Conservation (phyloP, 2,113 vertebrate genomes). For the Falcunculus frontatus region DNA sequence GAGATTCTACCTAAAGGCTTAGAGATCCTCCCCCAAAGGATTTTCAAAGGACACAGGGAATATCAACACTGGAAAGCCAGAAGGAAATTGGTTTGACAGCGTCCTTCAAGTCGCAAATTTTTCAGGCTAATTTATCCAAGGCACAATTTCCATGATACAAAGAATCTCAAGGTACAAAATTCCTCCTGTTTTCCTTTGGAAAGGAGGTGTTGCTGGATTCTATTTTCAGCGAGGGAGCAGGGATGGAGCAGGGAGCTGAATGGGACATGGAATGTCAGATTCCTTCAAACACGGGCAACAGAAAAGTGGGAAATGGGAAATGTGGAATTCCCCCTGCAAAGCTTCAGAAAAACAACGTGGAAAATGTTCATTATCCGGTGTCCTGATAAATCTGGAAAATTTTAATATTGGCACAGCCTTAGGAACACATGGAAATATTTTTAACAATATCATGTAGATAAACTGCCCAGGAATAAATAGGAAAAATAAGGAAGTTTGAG, state of each 20-base stretch:
- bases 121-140: background rate
- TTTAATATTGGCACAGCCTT: too few relatives aligned
- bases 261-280: background rate
- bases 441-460: rapidly evolving
- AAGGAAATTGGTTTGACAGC: background rate
- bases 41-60: background rate
- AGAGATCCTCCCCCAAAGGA: background rate
- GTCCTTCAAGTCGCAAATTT: background rate
- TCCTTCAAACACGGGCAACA: background rate
- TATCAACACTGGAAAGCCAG: rapidly evolving
- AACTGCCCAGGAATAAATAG: rapidly evolving
- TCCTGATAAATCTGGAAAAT: rapidly evolving
- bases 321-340: too few relatives aligned
- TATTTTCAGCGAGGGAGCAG: background rate
- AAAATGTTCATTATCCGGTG: rapidly evolving
- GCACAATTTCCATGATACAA: background rate
- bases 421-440: rapidly evolving
- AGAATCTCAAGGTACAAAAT: background rate
- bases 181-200: background rate
- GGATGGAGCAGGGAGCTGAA: background rate
- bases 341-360: background rate
- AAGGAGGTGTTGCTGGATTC: background rate
- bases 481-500: background rate
- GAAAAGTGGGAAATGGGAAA: background rate
- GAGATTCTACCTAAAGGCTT: background rate